Evolutionary conservation across 1,140 invertebrate species (phyloP), one percentile per base, ranked within the genome.

Genomic region (Steinernema khuongi): DNA sequence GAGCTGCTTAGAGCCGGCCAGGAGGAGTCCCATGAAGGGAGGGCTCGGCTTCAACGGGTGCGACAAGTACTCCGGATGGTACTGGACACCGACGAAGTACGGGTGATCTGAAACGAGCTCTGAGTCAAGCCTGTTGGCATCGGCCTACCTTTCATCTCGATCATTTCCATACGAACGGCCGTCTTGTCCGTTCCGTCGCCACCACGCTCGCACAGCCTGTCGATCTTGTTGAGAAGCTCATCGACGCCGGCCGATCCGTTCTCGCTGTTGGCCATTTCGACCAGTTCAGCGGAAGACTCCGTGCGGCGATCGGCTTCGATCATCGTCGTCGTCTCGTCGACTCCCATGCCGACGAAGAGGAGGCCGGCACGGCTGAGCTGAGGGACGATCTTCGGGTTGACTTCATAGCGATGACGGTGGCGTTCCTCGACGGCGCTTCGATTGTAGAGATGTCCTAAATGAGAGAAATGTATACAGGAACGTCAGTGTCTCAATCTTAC

Each of bases 51-150:
- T 91, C 68, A 97, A 86, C 0, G 96, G 96, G 0, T 95, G 89
- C 0, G 93, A 96, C 19, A 97, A 88, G 86, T 98, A 99, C 86
- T 99, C 96, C 0, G 96, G 96, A 87, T 99, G 96, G 86, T 92
- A 99, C 86, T 99, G 97, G 0, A 94, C 94, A 0, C 92, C 93
- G 17, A 97, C 92, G 87, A 92, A 99, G 85, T 93, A 99, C 0
- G 91, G 92, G 88, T 99, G 95, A 77, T 88, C 88, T 87, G 76
- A 18, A 85, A 81, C 74, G 44, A 18, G 11, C 28, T 18, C 11
- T 28, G 29, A 76, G 14, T 2, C 7, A 30, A 19, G 19, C 22
- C 31, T 28, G 68, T 1, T 1, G 2, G 68, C 1, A 18, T 26
- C 29, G 28, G 50, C 44, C 75, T 79, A 87, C 87, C 86, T 74